Evolutionary conservation across 2,797 vertebrate genomes (phyloP), one percentile per base, ranked within the genome.

Genomic region (Crenichthys baileyi): DNA sequence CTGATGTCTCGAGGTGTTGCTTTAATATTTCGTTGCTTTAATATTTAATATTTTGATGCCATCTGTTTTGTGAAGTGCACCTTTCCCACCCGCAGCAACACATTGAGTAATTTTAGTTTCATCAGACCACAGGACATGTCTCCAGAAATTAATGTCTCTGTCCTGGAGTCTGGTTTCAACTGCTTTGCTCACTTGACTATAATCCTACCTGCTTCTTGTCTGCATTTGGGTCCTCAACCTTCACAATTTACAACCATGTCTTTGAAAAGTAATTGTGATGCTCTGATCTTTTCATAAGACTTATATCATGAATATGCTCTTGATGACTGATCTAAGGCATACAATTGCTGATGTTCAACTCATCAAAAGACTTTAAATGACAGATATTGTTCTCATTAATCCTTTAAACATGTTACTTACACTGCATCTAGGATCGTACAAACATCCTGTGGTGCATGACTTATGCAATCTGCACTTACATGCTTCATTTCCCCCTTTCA

Each of bases 381-480:
- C 15, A 29, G 5, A 61, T 46, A 41, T 44, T 76, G 56, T 63
- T 24, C n/a, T 48, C 50, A 60, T 39, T 16, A 70, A 44, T 67
- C 63, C 63, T 72, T 77, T 81, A 75, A 77, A 61, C 74, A 55
- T 58, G 36, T 20, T 72, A 20, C 79, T 56, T 65, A 79, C 0
- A 7, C 82, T 73, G 55, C 75, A 56, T 13, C 75, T 79, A 73
- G 39, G 72, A 50, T 78, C 16, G 5, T 81, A 84, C 83, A 73
- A 61, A 48, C 80, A 81, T 89, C 78, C 56, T 58, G 68, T 74
- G 36, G 56, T 86, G 88, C 80, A 87, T 81, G 79, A 81, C 90
- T 94, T 94, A 94, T 90, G 88, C 93, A 94, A 95, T 90, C 80
- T 84, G 76, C 83, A 87, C 67, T 72, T 79, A 74, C 88, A 90